Percentiles rank a stretch among this genome's conserved stretches.
phyloP scores from a whole-genome alignment of 1,140 invertebrate species.

The Cydia pomonella region DNA sequence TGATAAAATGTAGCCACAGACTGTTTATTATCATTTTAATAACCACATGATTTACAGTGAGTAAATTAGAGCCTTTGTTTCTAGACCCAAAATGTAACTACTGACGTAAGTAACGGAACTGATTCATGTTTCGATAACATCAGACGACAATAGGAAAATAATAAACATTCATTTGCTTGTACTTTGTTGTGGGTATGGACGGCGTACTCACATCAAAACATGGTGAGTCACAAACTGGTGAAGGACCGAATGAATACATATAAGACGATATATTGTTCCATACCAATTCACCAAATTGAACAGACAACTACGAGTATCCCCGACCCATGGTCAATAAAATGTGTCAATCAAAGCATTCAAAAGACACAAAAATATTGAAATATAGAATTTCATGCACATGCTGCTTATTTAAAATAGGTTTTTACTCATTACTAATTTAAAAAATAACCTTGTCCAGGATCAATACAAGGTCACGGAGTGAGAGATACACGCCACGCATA shows the following conservation, averaged over 20 bases:
- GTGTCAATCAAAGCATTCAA: too few species aligned
- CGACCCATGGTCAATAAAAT: too few species aligned
- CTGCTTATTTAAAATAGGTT: background rate
- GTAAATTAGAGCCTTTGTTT: background rate
- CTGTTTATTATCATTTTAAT: too few species aligned
- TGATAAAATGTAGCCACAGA: too few species aligned
- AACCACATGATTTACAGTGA: too few species aligned
- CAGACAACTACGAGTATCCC: too few species aligned
- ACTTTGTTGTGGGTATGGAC: background rate
- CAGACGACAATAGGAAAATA: background rate
- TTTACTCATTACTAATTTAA: too few species aligned
- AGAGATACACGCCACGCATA: too few species aligned
- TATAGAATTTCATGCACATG: background rate
- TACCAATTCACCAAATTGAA: background rate
- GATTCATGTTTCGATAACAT: constrained; percentile 25
- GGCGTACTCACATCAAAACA: background rate
- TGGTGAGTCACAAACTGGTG: background rate
- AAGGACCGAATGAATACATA: background rate
- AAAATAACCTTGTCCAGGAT: background rate
- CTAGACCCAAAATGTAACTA: background rate
- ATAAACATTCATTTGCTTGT: constrained; percentile 32
- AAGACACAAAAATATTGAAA: too few species aligned
- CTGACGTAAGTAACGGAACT: background rate
- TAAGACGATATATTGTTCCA: background rate
- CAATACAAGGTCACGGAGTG: too few species aligned